A percentile compares a stretch with the other conserved stretches of the same genome.
These are phyloP conservation scores for Diadumene lineata DNA, from an alignment of 92 coral and sea anemone species.

Conservation along the genomic window DNA sequence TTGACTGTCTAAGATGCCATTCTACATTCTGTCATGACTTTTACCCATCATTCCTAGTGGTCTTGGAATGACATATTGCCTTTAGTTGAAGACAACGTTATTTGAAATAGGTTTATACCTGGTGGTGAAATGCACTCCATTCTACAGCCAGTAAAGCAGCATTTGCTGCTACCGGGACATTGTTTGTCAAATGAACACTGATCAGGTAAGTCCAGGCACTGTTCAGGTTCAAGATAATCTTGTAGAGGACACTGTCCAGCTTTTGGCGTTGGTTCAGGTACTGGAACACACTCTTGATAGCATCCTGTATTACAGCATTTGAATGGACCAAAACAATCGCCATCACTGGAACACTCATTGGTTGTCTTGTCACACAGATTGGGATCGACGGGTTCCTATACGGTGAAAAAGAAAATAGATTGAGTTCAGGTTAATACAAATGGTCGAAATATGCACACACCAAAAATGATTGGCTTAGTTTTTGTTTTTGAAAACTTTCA, in stretches of 20 bases:
- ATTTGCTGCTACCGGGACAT: constrained; percentile 61
- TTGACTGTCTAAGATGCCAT: too few species aligned
- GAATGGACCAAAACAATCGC: constrained; percentile 60
- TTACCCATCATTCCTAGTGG: too few species aligned
- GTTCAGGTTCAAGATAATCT: constrained; percentile 34
- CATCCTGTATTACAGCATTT: constrained; percentile 77
- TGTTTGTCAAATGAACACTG: constrained; percentile 57
- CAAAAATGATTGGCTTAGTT: too few species aligned
- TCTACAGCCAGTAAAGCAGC: constrained; percentile 74
- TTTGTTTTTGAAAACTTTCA: too few species aligned
- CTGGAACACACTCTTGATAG: constrained; percentile 53
- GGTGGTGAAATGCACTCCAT: constrained; percentile 74
- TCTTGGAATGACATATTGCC: background rate
- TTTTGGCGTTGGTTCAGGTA: constrained; percentile 59
- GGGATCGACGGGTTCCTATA: background rate
- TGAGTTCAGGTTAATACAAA: too few species aligned
- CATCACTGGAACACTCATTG: constrained; percentile 62
- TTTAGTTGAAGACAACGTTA: background rate
- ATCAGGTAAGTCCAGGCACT: constrained; percentile 32
- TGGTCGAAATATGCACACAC: too few species aligned
- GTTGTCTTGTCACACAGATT: constrained; percentile 8
- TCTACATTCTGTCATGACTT: too few species aligned
- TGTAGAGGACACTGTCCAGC: constrained; percentile 69
- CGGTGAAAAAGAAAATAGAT: too few species aligned
- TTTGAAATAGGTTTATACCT: constrained; percentile 14